phyloP scores from a whole-genome alignment of 2,888 invertebrate genomes.

The Eueremaeus valkanovi region DNA sequence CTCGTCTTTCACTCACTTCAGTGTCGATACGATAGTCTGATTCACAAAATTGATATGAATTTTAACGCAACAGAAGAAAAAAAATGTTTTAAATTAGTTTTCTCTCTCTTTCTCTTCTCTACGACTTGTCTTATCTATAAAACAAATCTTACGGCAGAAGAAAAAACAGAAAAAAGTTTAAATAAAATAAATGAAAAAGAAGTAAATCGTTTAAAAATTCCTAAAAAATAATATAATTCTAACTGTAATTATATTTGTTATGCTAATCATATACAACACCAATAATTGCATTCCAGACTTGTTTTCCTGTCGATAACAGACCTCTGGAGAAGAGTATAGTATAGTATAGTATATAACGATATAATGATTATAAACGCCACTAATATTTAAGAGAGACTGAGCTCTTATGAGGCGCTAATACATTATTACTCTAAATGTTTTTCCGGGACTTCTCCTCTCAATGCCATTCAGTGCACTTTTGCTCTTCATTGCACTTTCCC shows the following conservation, averaged over 20 bases:
- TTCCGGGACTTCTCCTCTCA: constrained; percentile 3
- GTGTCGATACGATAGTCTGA: constrained; percentile 6
- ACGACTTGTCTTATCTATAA: background rate
- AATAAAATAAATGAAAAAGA: background rate
- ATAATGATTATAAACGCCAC: background rate
- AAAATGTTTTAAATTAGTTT: background rate
- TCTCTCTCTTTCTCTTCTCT: too few species aligned
- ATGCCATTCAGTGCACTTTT: background rate
- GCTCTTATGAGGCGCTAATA: background rate
- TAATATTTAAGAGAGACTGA: background rate
- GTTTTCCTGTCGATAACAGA: background rate
- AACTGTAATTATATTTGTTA: background rate
- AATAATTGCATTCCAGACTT: background rate
- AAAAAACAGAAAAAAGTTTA: too few species aligned
- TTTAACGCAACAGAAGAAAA: background rate
- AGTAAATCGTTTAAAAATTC: background rate
- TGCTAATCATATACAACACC: background rate
- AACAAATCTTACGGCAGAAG: background rate
- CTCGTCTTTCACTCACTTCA: background rate
- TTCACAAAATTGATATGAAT: constrained; percentile 1
- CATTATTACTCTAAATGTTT: background rate
- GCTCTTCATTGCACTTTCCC: background rate
- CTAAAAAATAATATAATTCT: background rate
- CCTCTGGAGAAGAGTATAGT: background rate
- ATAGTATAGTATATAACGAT: too few species aligned